Conservation (phyloP, 2,888 invertebrate species). For the Lordiphosa fenestrarum region DNA sequence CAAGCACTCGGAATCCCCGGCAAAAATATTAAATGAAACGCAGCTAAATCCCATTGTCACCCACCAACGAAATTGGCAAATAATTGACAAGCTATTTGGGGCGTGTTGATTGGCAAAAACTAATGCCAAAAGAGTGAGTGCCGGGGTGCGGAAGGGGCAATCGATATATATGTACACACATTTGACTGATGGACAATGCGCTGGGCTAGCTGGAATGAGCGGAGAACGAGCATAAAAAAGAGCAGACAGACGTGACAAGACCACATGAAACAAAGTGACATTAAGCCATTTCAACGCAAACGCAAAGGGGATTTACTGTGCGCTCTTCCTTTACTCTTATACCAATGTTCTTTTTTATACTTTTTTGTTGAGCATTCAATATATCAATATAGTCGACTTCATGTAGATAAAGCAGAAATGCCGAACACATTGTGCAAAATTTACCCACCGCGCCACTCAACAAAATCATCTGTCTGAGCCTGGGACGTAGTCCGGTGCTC, state of each 20-base stretch:
- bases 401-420: slow-evolving; percentile 45
- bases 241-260: slow-evolving; percentile 66
- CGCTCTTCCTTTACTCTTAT: slow-evolving; percentile 31
- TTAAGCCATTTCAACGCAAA: slow-evolving; percentile 72
- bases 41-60: slow-evolving; percentile 66
- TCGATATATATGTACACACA: slow-evolving; percentile 49
- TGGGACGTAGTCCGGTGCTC: slow-evolving; percentile 22
- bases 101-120: slow-evolving; percentile 69
- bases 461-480: slow-evolving; percentile 38
- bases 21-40: slow-evolving; percentile 68
- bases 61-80: slow-evolving; percentile 67
- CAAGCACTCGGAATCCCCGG: slow-evolving; percentile 4
- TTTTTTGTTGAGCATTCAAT: slow-evolving; percentile 28
- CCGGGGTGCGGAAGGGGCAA: slow-evolving; percentile 36
- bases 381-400: slow-evolving; percentile 37
- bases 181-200: slow-evolving; percentile 67
- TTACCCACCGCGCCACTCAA: slow-evolving; percentile 34
- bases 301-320: slow-evolving; percentile 66
- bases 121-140: slow-evolving; percentile 52
- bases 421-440: slow-evolving; percentile 60
- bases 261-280: slow-evolving; percentile 71
- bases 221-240: slow-evolving; percentile 12
- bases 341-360: slow-evolving; percentile 15
- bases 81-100: slow-evolving; percentile 71
- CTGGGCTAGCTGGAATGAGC: slow-evolving; percentile 27